phyloP scores from a whole-genome alignment of 2,113 vertebrate genomes.

The Ornithorhynchus anatinus region DNA sequence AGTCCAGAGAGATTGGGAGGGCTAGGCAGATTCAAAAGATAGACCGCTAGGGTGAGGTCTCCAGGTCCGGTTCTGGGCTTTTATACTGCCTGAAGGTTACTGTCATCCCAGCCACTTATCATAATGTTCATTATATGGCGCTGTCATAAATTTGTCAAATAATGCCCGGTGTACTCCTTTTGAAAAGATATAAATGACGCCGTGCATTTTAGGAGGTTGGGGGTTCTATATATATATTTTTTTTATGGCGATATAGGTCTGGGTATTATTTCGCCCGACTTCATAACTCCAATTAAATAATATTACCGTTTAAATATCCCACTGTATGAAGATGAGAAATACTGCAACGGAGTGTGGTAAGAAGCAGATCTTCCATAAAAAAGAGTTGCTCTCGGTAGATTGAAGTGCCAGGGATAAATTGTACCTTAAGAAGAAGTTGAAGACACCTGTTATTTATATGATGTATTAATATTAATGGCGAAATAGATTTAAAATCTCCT shows the following conservation, averaged over 20 bases:
- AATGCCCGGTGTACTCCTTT: conserved; percentile 40
- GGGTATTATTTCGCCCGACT: conserved; percentile 63
- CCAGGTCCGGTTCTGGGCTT: conserved; percentile 58
- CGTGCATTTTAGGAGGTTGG: conserved; percentile 58
- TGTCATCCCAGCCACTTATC: conserved; percentile 52
- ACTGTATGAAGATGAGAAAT: conserved; percentile 62
- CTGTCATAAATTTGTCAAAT: conserved; percentile 49
- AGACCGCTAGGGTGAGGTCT: conserved; percentile 66
- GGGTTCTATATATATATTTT: conserved; percentile 45
- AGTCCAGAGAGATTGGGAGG: conserved; percentile 75
- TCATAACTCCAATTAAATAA: conserved; percentile 72
- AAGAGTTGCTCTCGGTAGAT: conserved; percentile 39
- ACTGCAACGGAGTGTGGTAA: conserved; percentile 28
- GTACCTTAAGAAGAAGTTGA: conserved; percentile 53
- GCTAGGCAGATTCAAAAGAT: conserved; percentile 76
- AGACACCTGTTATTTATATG: conserved; percentile 70
- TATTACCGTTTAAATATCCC: conserved; percentile 71
- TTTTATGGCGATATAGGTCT: conserved; percentile 64
- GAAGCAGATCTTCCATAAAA: conserved; percentile 19
- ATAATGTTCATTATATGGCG: conserved; percentile 24
- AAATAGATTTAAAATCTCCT: conserved; percentile 64
- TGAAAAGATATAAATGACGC: conserved; percentile 48
- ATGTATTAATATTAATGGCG: conserved; percentile 59
- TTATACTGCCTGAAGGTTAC: conserved; percentile 58
- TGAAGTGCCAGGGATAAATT: conserved; percentile 44